Base-by-base conservation (phyloP, 2,113 vertebrate genomes). In the Chaenogobius annularis region DNA sequence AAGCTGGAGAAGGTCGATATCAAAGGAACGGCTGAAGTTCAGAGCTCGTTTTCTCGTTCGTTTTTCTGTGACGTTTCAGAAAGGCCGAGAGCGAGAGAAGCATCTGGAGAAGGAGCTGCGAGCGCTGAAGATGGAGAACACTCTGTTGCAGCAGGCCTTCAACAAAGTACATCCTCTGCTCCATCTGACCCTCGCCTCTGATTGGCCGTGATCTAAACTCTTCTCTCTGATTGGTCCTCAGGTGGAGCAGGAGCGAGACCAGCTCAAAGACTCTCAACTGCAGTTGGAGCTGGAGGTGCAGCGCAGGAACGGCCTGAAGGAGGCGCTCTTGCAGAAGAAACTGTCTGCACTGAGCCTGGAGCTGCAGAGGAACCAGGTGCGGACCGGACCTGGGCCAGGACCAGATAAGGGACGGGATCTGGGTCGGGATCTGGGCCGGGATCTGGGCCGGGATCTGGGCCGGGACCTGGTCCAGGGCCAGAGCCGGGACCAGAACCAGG, bases 201-300 rank as follows among this genome's bases (percentile, higher is more conserved):
- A 11, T 11, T 11, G 44, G 12, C 44, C 12, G 37, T 9, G 7
- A 1, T 46, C 44, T 46, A 46, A 46, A 46, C 12, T 10, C 59
- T 31, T 1, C 13, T 37, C 26, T 31, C 59, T 19, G 59, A 7
- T 31, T 8, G n/a, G 20, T 13, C 8, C 0, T 8, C 90, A 99
- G 97, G 93, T 97, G 10, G 93, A 98, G 86, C 85, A 54, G 0
- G 97, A 99, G 73, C 91, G 95, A 0, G 95, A 98, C 0, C 93
- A 96, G n/a, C 92, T 99, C 35, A 94, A 98, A 20, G 66, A 65
- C 31, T 95, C 92, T 43, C 97, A 98, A 86, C 94, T 85, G 1
- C 90, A 91, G 2, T 92, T 92, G 66, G 93, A 98, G 70, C 83
- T 92, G 0, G 96, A 97, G 66, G 89, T 98, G 35, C 98, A 97